Evolutionary conservation across 2,888 invertebrate species (phyloP).

Genomic region (Lobophora halterata): DNA sequence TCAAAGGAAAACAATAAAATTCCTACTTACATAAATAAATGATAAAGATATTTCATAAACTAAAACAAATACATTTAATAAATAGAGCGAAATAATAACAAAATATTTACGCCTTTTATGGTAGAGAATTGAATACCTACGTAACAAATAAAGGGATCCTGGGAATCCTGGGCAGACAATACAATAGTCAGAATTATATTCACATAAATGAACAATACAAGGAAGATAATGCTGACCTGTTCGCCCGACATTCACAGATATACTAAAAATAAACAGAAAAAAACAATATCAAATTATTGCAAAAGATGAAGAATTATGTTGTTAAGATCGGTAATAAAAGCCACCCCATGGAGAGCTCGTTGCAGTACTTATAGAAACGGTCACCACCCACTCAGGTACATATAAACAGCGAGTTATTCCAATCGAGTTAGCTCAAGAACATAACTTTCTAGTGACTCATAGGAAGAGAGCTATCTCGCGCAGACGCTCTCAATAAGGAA

Average conservation of each 20-base stretch:
- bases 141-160: too few relatives aligned
- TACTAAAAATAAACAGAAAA: too few relatives aligned
- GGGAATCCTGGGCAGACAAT: too few relatives aligned
- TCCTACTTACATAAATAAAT: background rate
- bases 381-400: slow-evolving; percentile 44
- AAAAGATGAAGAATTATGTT: slow-evolving; percentile 5
- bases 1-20: slow-evolving; percentile 4
- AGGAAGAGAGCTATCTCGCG: slow-evolving; percentile 78
- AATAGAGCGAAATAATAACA: too few relatives aligned
- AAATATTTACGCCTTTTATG: too few relatives aligned
- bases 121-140: too few relatives aligned
- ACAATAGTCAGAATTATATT: too few relatives aligned
- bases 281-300: slow-evolving; percentile 3
- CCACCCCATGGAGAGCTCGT: slow-evolving; percentile 30
- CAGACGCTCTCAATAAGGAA: slow-evolving; percentile 81
- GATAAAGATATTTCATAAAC: too few relatives aligned
- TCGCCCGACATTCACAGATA: too few relatives aligned
- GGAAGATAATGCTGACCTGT: too few relatives aligned
- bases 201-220: background rate
- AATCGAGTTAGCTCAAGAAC: slow-evolving; percentile 71
- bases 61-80: too few relatives aligned
- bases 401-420: slow-evolving; percentile 56
- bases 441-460: slow-evolving; percentile 80
- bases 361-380: slow-evolving; percentile 22
- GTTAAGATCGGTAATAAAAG: slow-evolving; percentile 22